Percentiles rank a stretch among this genome's conserved stretches.
Conservation (phyloP, 35 echinoderm and acorn worm genomes). For the Heliocidaris tuberculata region DNA sequence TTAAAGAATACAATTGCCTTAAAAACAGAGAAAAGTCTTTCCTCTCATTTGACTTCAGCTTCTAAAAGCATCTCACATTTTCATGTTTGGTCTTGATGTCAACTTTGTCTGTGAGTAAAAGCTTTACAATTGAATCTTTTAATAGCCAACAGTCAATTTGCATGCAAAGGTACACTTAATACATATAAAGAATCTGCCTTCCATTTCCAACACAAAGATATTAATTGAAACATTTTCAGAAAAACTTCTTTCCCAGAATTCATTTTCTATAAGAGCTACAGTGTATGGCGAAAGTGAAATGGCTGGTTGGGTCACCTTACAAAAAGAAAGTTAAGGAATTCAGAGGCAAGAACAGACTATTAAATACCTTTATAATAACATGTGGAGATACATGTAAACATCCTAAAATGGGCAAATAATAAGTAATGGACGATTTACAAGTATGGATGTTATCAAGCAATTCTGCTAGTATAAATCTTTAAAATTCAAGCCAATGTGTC, state of each 20-base stretch:
- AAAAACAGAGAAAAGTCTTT: neutral
- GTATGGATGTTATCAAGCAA: no score
- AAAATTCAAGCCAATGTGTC: no score
- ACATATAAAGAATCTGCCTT: neutral
- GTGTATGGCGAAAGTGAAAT: no score
- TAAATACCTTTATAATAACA: no score
- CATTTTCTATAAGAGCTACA: neutral
- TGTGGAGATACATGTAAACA: no score
- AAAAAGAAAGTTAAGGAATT: neutral
- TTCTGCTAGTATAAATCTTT: no score
- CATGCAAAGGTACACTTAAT: no score
- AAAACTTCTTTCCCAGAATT: neutral
- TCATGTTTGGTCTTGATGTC: neutral
- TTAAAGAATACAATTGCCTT: no score
- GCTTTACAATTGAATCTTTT: neutral
- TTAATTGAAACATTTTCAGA: neutral
- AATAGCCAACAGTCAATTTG: no score
- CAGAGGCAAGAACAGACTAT: neutral
- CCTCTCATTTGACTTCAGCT: neutral
- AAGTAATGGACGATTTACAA: no score
- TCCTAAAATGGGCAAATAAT: no score
- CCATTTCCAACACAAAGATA: neutral
- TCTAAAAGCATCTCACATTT: neutral
- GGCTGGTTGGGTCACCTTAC: neutral
- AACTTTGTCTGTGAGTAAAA: neutral